Evolutionary conservation across 2,113 vertebrate genomes (phyloP).

Genomic region (Heloderma charlesbogerti): DNA sequence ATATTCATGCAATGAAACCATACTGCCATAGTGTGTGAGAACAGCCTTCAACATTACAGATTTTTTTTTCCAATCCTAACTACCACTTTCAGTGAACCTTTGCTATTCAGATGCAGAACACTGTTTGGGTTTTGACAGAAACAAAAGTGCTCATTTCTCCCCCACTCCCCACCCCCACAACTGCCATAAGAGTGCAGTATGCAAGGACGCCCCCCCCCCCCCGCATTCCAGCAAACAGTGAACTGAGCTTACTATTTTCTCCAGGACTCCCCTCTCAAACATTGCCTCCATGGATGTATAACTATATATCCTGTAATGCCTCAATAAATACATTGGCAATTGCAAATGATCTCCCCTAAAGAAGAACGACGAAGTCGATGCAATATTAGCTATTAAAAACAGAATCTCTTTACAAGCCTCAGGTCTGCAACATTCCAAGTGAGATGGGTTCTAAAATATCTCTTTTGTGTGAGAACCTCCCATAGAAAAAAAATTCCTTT

Average conservation of each 20-base stretch:
- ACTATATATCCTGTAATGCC: neutral
- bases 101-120: slow-evolving; percentile 46
- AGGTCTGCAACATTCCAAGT: slow-evolving; percentile 16
- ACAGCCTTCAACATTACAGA: neutral
- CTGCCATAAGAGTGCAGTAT: neutral
- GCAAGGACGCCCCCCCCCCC: neutral
- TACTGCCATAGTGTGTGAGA: slow-evolving; percentile 21
- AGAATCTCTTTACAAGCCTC: neutral
- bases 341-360: slow-evolving; percentile 12
- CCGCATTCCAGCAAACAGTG: neutral
- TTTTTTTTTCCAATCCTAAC: slow-evolving; percentile 29
- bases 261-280: neutral
- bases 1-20: slow-evolving; percentile 20
- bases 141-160: slow-evolving; percentile 18
- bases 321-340: slow-evolving; percentile 38
- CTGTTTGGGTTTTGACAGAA: slow-evolving; percentile 41
- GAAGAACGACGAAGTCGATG: neutral
- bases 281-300: neutral
- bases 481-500: slow-evolving; percentile 24
- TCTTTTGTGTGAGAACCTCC: slow-evolving; percentile 6
- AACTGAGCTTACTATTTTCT: neutral
- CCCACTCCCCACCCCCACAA: too few relatives aligned
- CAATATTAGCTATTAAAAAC: neutral
- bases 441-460: slow-evolving; percentile 18
- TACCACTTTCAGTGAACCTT: slow-evolving; percentile 30